Base-by-base conservation (phyloP, 1,140 invertebrate genomes). In the Pantala flavescens region DNA sequence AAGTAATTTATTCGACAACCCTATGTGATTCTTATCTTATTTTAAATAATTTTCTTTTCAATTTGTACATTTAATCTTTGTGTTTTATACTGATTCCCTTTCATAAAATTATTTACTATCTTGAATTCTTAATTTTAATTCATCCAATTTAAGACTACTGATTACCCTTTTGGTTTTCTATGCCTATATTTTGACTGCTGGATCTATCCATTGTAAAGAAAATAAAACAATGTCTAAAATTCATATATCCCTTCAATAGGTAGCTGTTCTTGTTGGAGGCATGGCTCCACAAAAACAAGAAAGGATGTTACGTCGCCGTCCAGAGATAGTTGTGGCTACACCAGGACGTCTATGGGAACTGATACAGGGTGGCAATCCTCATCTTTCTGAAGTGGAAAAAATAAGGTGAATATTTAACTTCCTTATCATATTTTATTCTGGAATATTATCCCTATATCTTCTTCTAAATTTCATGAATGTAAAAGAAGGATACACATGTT, bases 271-370 rank as follows among this genome's bases (percentile, higher is more conserved):
- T 75, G 89, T 98, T 73, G 96, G 96, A 16, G 96, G 96, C 23
- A 89, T 98, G 86, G 89, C 95, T 2, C 83, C 88, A 7, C 91
- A 97, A 70, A 98, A 98, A 80, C 97, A 99, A 83, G 90, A 94
- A 81, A 84, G 97, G 77, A 83, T 98, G 42, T 84, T 99, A 7
- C 89, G 88, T 78, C 77, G 76, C 7, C 86, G 88, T 70, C 97
- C 98, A 0, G 94, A 99, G 81, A 91, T 99, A 77, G 90, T 99
- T 21, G 93, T 99, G 71, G 97, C 94, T 0, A 99, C 97, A 19
- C 97, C 97, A 0, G 98, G 97, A 2, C 84, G 97, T 71, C 85
- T 99, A 23, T 99, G 97, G 97, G 95, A 98, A 84, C 83, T 98
- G 0, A 87, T 97, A 28, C 84, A 89, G 76, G 87, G 91, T 79